These are phyloP conservation scores for Tipula lateralis DNA, from an alignment of 2,888 invertebrate genomes.

Conservation along the genomic window DNA sequence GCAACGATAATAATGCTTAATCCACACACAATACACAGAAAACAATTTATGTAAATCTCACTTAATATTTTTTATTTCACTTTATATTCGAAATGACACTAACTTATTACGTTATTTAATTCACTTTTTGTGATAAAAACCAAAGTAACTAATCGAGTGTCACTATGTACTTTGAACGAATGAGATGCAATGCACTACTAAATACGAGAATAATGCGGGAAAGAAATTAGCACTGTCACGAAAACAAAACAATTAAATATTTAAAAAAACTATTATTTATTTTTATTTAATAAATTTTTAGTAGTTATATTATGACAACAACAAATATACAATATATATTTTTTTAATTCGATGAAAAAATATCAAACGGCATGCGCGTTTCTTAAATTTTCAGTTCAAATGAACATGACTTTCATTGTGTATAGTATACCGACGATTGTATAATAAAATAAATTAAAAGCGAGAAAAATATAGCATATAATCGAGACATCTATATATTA, in stretches of 20 bases:
- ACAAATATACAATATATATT: neutral
- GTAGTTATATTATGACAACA: neutral
- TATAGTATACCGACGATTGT: neutral
- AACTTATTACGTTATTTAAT: neutral
- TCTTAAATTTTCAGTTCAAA: constrained; percentile 11
- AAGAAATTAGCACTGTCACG: neutral
- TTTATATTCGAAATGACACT: neutral
- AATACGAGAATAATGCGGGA: neutral
- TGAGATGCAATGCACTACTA: neutral
- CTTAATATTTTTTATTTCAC: neutral
- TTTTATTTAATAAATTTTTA: neutral
- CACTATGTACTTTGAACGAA: neutral
- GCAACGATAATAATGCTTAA: neutral
- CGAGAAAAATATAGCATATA: neutral
- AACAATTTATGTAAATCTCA: neutral
- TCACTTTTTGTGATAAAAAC: neutral
- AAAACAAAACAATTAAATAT: neutral
- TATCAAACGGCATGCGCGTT: constrained; percentile 19
- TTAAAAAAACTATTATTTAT: neutral
- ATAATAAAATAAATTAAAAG: neutral
- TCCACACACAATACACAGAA: neutral
- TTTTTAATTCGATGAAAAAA: neutral
- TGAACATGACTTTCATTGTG: constrained; percentile 14
- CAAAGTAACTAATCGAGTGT: neutral
- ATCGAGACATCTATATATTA: neutral